phyloP scores from a whole-genome alignment of 2,797 vertebrate genomes.

The Poeciliopsis infans region DNA sequence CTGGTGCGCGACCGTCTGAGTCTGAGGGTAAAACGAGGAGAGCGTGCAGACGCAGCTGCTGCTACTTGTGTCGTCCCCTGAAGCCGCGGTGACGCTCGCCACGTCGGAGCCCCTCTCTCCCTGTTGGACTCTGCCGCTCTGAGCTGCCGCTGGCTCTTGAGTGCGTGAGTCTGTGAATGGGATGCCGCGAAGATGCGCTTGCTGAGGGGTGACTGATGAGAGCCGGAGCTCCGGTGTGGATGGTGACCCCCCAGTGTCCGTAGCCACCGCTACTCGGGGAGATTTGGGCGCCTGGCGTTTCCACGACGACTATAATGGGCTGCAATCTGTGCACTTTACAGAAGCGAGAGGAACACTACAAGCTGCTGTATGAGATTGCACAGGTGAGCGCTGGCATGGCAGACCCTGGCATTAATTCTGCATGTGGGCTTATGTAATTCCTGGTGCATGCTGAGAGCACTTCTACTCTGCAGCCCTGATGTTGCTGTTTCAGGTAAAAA shows the following conservation, averaged over 20 bases:
- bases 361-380: slow-evolving; percentile 98
- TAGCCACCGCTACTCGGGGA: slow-evolving; percentile 83
- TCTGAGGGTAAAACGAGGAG: slow-evolving; percentile 49
- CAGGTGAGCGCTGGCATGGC: slow-evolving; percentile 86
- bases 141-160: slow-evolving; percentile 63
- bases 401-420: slow-evolving; percentile 30
- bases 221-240: slow-evolving; percentile 89
- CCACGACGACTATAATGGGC: slow-evolving; percentile 92
- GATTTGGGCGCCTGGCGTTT: slow-evolving; percentile 75
- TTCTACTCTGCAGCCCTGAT: slow-evolving; percentile 17
- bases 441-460: slow-evolving; percentile 43
- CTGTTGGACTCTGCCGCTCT: slow-evolving; percentile 67
- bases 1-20: slow-evolving; percentile 54
- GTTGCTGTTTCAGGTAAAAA: slow-evolving; percentile 17
- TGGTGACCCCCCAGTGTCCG: slow-evolving; percentile 90
- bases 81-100: slow-evolving; percentile 45
- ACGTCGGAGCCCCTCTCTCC: slow-evolving; percentile 46
- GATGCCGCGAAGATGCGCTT: slow-evolving; percentile 78
- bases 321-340: slow-evolving; percentile 99
- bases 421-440: slow-evolving; percentile 33
- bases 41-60: slow-evolving; percentile 70
- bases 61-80: slow-evolving; percentile 50
- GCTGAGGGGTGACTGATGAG: slow-evolving; percentile 94
- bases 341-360: slow-evolving; percentile 99
- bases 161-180: slow-evolving; percentile 77